Base-by-base conservation (phyloP, 2,888 invertebrate species). In the Chymomyza fuscimana region DNA sequence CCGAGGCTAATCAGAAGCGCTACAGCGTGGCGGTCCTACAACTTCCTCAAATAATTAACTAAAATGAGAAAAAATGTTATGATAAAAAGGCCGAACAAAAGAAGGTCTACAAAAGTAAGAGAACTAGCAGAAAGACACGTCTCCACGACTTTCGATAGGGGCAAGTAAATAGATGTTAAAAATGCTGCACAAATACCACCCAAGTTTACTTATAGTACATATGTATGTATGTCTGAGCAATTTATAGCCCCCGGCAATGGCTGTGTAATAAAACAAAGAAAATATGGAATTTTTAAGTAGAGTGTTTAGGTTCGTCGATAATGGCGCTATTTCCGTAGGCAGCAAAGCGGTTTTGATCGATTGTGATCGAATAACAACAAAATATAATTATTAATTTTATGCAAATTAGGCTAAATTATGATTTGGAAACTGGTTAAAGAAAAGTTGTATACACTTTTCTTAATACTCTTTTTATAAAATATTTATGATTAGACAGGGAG, bases 41-140 rank as follows among this genome's bases (percentile, higher is more conserved):
- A 87, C 86, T 83, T 83, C 82, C 82, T 78, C 64, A 74, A 78
- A 74, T 71, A 83, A 85, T 83, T 87, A 85, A 65, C 73, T 71
- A 1, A 82, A 80, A 77, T 78, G 74, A 60, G 65, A 70, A 72
- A 40, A 64, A 70, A 72, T 70, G 15, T 9, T 19, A 19, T n/a
- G 52, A 54, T 54, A 16, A 54, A 19, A 46, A 63, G 50, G 62
- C 50, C 32, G 15, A 56, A 50, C 19, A 59, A 65, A 15, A 65
- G 22, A 25, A 59, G 46, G 52, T 19, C 25, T 16, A 25, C 51
- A 36, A 61, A 72, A 80, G 67, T 66, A 50, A 32, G 67, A 59
- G 19, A 46, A 64, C 36, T 63, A 10, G n/a, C 40, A 32, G 10
- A 63, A 54, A 64, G 73, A 79, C 73, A 78, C 80, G 80, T 79